These are phyloP conservation scores for Pseudococcus longispinus DNA, from an alignment of 2,888 invertebrate genomes.

Conservation along the genomic window DNA sequence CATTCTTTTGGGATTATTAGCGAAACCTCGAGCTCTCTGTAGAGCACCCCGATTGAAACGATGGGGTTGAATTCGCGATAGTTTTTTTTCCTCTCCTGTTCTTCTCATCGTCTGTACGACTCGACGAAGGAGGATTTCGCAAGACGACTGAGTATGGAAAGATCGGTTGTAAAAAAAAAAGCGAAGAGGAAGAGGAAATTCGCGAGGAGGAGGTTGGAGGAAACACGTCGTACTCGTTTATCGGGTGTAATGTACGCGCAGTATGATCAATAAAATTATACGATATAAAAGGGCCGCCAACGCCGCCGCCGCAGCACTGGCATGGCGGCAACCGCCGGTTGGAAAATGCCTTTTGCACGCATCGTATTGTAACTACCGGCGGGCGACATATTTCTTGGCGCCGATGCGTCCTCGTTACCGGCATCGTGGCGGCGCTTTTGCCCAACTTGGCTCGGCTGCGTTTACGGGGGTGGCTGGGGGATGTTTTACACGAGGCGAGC, in stretches of 20 bases:
- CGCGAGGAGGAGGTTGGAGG: background rate
- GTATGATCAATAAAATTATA: conserved; percentile 38
- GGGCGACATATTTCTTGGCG: conserved; percentile 56
- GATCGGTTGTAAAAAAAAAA: background rate
- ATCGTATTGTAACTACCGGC: conserved; percentile 21
- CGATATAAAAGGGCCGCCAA: conserved; percentile 32
- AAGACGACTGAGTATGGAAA: background rate
- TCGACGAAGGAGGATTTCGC: background rate
- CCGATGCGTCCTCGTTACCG: conserved; percentile 52
- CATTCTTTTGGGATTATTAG: conserved; percentile 18
- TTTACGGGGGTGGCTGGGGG: background rate
- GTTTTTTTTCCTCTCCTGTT: background rate
- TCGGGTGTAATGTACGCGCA: conserved; percentile 28
- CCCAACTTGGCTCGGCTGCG: background rate
- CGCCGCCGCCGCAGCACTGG: background rate
- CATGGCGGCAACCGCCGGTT: background rate
- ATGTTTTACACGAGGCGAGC: background rate
- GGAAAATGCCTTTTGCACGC: conserved; percentile 55
- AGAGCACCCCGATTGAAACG: background rate
- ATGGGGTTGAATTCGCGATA: background rate
- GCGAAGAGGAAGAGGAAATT: background rate
- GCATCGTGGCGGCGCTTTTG: conserved; percentile 41
- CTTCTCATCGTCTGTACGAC: background rate
- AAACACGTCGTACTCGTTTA: conserved; percentile 7
- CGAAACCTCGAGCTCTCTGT: background rate